These are phyloP conservation scores for Willowsia nigromaculata DNA, from an alignment of 2,888 invertebrate species.

Conservation along the genomic window DNA sequence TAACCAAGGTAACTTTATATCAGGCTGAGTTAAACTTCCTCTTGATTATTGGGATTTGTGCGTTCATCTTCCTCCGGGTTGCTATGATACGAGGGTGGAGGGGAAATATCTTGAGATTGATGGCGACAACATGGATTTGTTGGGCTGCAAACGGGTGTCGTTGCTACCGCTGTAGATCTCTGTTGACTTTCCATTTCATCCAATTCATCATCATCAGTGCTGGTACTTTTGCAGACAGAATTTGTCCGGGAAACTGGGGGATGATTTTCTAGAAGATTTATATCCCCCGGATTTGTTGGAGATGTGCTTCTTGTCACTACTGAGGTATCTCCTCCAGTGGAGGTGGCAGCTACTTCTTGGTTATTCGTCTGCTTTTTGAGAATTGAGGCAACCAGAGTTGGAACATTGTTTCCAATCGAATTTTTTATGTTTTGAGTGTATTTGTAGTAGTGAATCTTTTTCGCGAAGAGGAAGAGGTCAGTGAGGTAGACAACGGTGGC, in stretches of 20 bases:
- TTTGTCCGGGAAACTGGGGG: conserved; percentile 61
- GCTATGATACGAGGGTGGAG: conserved; percentile 49
- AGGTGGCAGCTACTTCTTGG: too few relatives aligned
- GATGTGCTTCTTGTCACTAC: neutral
- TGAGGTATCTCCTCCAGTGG: neutral
- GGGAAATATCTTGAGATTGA: neutral
- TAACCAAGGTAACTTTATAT: too few relatives aligned
- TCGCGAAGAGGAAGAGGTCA: conserved; percentile 68
- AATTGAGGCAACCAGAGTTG: neutral
- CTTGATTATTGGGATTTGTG: neutral
- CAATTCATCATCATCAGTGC: conserved; percentile 42
- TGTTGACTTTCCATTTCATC: neutral
- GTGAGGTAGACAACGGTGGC: conserved; percentile 68
- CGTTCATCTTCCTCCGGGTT: neutral
- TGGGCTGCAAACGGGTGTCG: too few relatives aligned
- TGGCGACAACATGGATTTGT: neutral
- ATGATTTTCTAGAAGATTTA: conserved; percentile 69
- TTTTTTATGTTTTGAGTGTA: conserved; percentile 50
- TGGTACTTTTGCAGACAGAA: conserved; percentile 57
- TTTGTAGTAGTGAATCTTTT: conserved; percentile 66
- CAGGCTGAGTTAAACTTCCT: neutral
- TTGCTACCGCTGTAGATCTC: too few relatives aligned
- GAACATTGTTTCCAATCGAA: conserved; percentile 46
- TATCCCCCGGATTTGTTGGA: conserved; percentile 1
- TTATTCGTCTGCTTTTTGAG: conserved; percentile 46